These are phyloP conservation scores for Malurus alboscapulatus DNA, from an alignment of 2,113 vertebrate genomes.

Conservation along the genomic window DNA sequence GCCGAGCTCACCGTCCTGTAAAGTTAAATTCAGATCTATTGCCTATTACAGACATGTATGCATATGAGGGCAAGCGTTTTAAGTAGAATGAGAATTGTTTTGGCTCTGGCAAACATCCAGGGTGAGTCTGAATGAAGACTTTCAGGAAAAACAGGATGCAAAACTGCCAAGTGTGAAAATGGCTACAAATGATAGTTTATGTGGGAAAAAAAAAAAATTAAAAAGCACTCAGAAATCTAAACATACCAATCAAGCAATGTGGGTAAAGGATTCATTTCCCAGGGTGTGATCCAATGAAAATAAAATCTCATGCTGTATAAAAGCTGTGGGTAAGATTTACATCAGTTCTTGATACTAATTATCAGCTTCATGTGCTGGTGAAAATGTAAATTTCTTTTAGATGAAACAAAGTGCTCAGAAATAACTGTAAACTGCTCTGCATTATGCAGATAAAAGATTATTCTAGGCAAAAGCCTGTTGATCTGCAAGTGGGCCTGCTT, in stretches of 20 bases:
- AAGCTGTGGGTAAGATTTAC: not conserved
- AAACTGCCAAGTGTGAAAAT: conserved; percentile 43
- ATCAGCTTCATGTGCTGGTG: not conserved
- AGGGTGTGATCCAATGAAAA: not conserved
- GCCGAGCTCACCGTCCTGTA: not conserved
- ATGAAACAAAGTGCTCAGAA: not conserved
- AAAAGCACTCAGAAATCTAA: not conserved
- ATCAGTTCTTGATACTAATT: not conserved
- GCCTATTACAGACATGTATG: not conserved
- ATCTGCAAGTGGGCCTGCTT: not conserved
- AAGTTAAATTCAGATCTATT: conserved; percentile 53
- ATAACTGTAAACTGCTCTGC: not conserved
- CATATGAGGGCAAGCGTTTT: conserved; percentile 25
- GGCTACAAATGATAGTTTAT: conserved; percentile 24
- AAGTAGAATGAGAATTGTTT: conserved; percentile 50
- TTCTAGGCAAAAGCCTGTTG: not conserved
- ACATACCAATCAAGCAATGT: not conserved
- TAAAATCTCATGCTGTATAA: not conserved
- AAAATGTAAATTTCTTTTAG: not conserved
- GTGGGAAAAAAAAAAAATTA: not conserved
- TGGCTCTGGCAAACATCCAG: conserved; percentile 36
- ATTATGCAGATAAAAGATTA: not conserved
- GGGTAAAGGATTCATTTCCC: not conserved
- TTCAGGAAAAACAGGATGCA: conserved; percentile 53
- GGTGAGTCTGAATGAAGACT: conserved; percentile 58